A percentile compares a stretch with the other conserved stretches of the same genome.
These are phyloP conservation scores for Liposcelis brunnea DNA, from an alignment of 2,888 invertebrate species.

Conservation along the genomic window DNA sequence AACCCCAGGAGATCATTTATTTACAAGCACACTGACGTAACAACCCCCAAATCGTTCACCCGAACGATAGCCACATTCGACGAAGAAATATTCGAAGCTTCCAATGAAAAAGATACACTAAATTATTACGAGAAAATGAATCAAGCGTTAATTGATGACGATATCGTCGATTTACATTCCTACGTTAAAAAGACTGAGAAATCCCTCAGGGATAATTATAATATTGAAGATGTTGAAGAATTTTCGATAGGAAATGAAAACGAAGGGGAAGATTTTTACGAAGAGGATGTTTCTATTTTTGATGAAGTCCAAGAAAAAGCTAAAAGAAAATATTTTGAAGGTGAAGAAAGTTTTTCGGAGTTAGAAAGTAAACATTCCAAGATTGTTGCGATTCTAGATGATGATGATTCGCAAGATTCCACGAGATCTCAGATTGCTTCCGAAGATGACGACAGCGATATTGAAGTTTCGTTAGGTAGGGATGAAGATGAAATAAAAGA, in stretches of 20 bases:
- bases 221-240: slow-evolving; percentile 3
- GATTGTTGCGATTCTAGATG: slow-evolving; percentile 7
- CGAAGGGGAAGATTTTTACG: slow-evolving; percentile 19
- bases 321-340: slow-evolving; percentile 34
- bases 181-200: too few relatives aligned
- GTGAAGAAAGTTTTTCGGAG: slow-evolving; percentile 34
- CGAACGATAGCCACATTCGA: slow-evolving; percentile 6
- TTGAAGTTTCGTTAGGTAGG: slow-evolving; percentile 20
- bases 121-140: slow-evolving; percentile 3
- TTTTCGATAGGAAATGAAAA: slow-evolving; percentile 4
- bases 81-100: neutral
- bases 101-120: slow-evolving; percentile 18
- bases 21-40: neutral
- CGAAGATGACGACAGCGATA: slow-evolving; percentile 32
- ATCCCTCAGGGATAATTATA: too few relatives aligned
- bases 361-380: slow-evolving; percentile 4
- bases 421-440: slow-evolving; percentile 4
- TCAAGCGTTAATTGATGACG: slow-evolving; percentile 15
- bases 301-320: slow-evolving; percentile 27
- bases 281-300: slow-evolving; percentile 25
- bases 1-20: too few relatives aligned
- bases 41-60: neutral
- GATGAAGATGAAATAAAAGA: slow-evolving; percentile 35
- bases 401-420: slow-evolving; percentile 8
- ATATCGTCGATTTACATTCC: too few relatives aligned